phyloP scores from a whole-genome alignment of 2,797 vertebrate species.

The Fistularia commersonii region DNA sequence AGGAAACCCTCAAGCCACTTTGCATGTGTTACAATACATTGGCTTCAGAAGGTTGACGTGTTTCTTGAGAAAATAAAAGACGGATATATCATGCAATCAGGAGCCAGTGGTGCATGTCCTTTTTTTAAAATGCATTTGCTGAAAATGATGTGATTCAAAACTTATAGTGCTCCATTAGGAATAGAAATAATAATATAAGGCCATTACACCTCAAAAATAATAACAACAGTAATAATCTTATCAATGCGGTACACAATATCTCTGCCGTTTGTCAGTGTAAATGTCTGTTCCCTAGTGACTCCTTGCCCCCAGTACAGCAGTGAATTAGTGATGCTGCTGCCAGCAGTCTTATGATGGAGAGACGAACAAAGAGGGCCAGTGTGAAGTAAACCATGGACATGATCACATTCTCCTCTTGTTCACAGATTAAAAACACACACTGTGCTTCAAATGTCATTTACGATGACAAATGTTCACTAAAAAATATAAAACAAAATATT shows the following conservation, averaged over 20 bases:
- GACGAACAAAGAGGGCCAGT: slow-evolving; percentile 59
- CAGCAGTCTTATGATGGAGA: slow-evolving; percentile 57
- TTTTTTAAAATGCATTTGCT: too few relatives aligned
- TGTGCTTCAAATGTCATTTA: not conserved
- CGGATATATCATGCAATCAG: too few relatives aligned
- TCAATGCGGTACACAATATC: not conserved
- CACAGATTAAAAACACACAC: not conserved
- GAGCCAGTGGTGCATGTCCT: too few relatives aligned
- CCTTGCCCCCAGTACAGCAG: slow-evolving; percentile 46
- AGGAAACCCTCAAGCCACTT: not conserved
- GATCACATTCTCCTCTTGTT: slow-evolving; percentile 12
- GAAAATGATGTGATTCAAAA: too few relatives aligned
- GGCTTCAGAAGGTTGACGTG: too few relatives aligned
- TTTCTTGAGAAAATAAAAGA: too few relatives aligned
- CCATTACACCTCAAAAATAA: too few relatives aligned
- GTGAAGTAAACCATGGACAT: slow-evolving; percentile 22
- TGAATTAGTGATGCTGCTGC: slow-evolving; percentile 37
- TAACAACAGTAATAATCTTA: not conserved
- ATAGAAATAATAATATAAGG: too few relatives aligned
- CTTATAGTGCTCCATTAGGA: too few relatives aligned
- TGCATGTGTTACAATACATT: too few relatives aligned
- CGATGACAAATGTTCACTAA: too few relatives aligned
- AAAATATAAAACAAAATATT: too few relatives aligned
- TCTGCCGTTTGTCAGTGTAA: not conserved
- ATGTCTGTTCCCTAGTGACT: slow-evolving; percentile 24